Conservation (phyloP, 23 tunicate genomes). For the Trididemnum nubilum region DNA sequence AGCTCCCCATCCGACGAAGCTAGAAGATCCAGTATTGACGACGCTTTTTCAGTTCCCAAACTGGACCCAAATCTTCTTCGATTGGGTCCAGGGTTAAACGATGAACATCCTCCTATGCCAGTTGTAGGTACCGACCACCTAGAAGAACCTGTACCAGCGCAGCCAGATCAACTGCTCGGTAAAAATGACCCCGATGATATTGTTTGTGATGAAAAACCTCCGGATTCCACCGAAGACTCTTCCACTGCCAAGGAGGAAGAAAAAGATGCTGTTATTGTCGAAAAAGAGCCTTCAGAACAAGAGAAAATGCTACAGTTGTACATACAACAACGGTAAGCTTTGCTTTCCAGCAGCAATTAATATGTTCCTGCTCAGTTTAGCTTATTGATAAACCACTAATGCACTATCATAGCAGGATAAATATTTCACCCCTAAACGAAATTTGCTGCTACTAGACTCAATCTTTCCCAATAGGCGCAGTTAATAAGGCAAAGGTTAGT, state of each 20-base stretch:
- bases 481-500: too few species aligned
- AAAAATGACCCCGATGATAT: background rate
- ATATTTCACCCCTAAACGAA: too few species aligned
- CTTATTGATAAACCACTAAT: too few species aligned
- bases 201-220: too few species aligned
- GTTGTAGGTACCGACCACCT: background rate
- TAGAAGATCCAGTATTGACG: background rate
- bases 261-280: background rate
- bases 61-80: background rate
- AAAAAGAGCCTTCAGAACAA: slow-evolving; percentile 16
- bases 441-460: too few species aligned
- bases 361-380: too few species aligned
- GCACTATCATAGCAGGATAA: too few species aligned
- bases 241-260: slow-evolving; percentile 17
- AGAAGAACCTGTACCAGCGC: background rate
- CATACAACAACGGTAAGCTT: slow-evolving; percentile 48
- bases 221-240: background rate
- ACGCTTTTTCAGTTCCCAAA: background rate
- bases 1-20: background rate
- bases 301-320: slow-evolving; percentile 48
- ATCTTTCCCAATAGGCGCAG: too few species aligned
- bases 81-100: background rate
- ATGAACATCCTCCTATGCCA: background rate
- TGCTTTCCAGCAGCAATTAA: too few species aligned
- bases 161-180: background rate